Conservation (phyloP, 2,888 invertebrate species). For the Hypomecis atomaria region DNA sequence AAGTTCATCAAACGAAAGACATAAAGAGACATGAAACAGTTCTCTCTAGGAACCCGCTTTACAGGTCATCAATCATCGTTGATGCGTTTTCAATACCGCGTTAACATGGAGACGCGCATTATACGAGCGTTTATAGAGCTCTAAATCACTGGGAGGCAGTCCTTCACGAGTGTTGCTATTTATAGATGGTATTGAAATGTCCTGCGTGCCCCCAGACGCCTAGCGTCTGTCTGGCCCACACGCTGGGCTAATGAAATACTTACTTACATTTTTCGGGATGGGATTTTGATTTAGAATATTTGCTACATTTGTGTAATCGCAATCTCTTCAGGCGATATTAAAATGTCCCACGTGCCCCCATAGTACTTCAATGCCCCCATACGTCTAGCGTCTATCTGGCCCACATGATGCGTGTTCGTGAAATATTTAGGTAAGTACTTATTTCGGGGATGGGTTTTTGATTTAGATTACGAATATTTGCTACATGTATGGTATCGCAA, state of each 20-base stretch:
- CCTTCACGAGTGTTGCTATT: constrained; percentile 50
- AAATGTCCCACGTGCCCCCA: too few species aligned
- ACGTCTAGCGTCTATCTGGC: too few species aligned
- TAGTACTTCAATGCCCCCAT: too few species aligned
- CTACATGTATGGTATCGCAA: too few species aligned
- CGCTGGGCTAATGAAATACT: constrained; percentile 11
- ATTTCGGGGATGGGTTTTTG: too few species aligned
- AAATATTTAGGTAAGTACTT: too few species aligned
- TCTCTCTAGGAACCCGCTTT: not conserved
- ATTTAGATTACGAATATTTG: too few species aligned
- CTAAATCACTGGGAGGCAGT: constrained; percentile 54
- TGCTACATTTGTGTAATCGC: too few species aligned
- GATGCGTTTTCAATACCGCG: constrained; percentile 33
- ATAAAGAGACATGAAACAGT: not conserved
- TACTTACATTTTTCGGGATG: not conserved
- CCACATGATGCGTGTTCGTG: too few species aligned
- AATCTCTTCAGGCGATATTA: too few species aligned
- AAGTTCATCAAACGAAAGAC: not conserved
- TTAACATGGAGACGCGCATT: constrained; percentile 46
- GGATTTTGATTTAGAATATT: not conserved
- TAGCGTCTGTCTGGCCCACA: constrained; percentile 7
- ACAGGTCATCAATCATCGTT: constrained; percentile 32
- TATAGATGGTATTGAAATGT: constrained; percentile 55
- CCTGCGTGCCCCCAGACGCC: constrained; percentile 48
- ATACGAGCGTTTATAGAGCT: constrained; percentile 52